Evolutionary conservation across 2,888 invertebrate species (phyloP), one percentile per base, ranked within the genome.

Genomic region (Cryptocephalus primarius): DNA sequence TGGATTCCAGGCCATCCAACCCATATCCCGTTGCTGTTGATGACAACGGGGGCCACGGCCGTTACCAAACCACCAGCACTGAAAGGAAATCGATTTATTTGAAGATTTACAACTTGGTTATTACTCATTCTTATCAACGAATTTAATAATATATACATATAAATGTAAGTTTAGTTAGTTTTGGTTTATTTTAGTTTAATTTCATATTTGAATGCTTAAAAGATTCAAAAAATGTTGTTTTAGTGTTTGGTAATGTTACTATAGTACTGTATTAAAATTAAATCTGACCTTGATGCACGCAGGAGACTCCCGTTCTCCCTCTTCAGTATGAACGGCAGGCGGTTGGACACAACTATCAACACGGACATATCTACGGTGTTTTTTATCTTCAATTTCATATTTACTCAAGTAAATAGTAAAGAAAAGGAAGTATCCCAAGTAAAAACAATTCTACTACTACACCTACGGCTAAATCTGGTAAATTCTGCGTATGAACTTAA

Each of bases 1-100:
- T 90, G 88, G 54, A 90, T 79, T 9, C 91, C 91, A 0, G 91
- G 85, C 91, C 91, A 92, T 55, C 91, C 91, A 34, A 92, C 88
- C 91, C 91, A 92, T 46, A 89, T 75, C 39, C 91, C 91, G 57
- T 79, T 78, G 44, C 89, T 83, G 52, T 84, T 82, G 54, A 90
- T 86, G 8, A 91, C 90, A 9, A 91, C 89, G 0, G 91, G 91
- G 22, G 90, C 90, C 8, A 92, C 90, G 0, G 91, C 91, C 8
- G 90, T 92, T 13, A 91, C 91, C 56, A 92, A 74, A 46, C 91
- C 91, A 48, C 91, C 91, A 65, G 91, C 91, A 68, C 91, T 91
- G 67, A 36, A 72, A 69, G 40, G 2, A 2, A 22, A 22, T 22
- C 6, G 22, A 4, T 22, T 22, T 6, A 22, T 22, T 22, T 22